Conservation (phyloP, 2,888 invertebrate species). For the Drosophila eohydei region DNA sequence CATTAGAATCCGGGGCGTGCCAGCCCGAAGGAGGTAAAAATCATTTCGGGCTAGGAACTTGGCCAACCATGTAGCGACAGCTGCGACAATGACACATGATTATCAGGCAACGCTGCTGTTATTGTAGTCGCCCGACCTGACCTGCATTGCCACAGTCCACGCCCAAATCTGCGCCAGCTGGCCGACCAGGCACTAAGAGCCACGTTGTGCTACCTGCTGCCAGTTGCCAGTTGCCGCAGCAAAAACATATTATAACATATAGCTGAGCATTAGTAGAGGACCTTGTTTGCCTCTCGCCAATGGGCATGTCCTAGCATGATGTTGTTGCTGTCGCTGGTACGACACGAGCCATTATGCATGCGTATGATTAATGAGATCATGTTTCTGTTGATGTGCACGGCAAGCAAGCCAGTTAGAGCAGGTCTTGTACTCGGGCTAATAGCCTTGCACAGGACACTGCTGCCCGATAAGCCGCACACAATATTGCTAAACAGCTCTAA, state of each 20-base stretch:
- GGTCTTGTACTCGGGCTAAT: constrained; percentile 40
- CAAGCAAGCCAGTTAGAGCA: constrained; percentile 13
- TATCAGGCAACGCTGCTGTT: constrained; percentile 57
- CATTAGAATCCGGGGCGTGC: constrained; percentile 8
- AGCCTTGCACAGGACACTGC: constrained; percentile 39
- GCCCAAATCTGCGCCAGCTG: constrained; percentile 2
- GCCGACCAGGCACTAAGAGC: neutral
- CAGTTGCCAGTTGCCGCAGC: constrained; percentile 3
- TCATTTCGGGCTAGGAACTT: constrained; percentile 24
- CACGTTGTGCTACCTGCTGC: constrained; percentile 22
- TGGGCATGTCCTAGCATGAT: constrained; percentile 28
- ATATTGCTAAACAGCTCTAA: constrained; percentile 44
- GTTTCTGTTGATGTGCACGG: constrained; percentile 69
- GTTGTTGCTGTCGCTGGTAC: constrained; percentile 36
- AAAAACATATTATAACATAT: constrained; percentile 69
- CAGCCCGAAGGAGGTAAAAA: constrained; percentile 31
- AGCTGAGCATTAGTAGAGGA: constrained; percentile 47
- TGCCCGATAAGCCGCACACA: constrained; percentile 36
- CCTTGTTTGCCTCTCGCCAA: constrained; percentile 36
- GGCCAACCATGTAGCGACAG: constrained; percentile 54
- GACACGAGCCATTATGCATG: constrained; percentile 75
- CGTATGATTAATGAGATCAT: constrained; percentile 78
- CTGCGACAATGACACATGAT: constrained; percentile 80
- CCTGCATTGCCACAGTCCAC: constrained; percentile 45
- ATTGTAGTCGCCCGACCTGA: constrained; percentile 47